Conservation (phyloP, 1,140 invertebrate genomes). For the Parapsyche elsis region DNA sequence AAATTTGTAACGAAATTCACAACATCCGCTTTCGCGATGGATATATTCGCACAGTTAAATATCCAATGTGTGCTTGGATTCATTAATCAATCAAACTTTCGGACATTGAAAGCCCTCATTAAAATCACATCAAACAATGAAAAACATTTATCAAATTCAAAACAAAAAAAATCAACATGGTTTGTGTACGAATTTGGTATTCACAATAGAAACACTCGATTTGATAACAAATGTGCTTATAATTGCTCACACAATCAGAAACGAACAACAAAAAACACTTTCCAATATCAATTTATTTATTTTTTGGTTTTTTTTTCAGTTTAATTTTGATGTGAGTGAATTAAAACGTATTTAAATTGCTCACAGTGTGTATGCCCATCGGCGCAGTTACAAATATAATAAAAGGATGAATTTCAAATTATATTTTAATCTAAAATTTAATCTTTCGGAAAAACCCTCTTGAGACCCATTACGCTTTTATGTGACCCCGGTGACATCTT, state of each 20-base stretch:
- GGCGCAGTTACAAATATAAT: not conserved
- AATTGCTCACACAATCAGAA: not conserved
- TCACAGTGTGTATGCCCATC: not conserved
- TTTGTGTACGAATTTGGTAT: not conserved
- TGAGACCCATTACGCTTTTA: constrained; percentile 21
- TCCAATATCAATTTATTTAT: not conserved
- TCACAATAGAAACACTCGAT: constrained; percentile 1
- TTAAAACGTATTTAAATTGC: not conserved
- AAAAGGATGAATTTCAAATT: constrained; percentile 19
- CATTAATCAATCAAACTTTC: constrained; percentile 19
- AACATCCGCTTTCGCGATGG: too few relatives aligned
- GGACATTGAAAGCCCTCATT: not conserved
- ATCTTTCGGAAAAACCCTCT: not conserved
- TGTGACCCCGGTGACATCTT: constrained; percentile 24
- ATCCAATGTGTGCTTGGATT: not conserved
- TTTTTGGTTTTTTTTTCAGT: not conserved
- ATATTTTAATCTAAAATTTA: constrained; percentile 30
- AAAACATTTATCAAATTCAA: constrained; percentile 15
- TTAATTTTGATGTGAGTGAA: not conserved
- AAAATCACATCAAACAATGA: constrained; percentile 27
- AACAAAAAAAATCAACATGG: not conserved
- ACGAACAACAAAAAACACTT: too few relatives aligned
- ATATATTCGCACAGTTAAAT: not conserved
- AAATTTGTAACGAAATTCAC: too few relatives aligned
- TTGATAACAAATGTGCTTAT: constrained; percentile 4